A percentile compares a stretch with the other conserved stretches of the same genome.
Conservation (phyloP, 2,888 invertebrate genomes). For the Zeuzera pyrina region DNA sequence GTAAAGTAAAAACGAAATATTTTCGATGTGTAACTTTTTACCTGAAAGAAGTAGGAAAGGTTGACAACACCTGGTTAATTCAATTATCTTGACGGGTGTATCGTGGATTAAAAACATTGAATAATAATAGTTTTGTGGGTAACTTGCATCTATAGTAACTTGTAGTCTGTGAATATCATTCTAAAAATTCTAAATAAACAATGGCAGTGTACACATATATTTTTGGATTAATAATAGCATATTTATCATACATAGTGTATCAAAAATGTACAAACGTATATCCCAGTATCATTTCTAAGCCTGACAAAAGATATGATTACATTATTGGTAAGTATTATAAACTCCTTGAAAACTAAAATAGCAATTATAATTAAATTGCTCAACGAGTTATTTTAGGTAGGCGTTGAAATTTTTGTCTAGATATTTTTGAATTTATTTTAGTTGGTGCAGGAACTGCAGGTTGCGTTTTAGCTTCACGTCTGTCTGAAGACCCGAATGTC, state of each 20-base stretch:
- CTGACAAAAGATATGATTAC: slow-evolving; percentile 56
- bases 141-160: too few relatives aligned
- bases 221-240: slow-evolving; percentile 35
- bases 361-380: slow-evolving; percentile 5
- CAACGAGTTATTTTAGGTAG: too few relatives aligned
- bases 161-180: not conserved
- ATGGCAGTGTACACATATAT: slow-evolving; percentile 45
- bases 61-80: slow-evolving; percentile 45
- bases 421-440: slow-evolving; percentile 34
- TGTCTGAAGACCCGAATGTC: slow-evolving; percentile 70
- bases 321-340: slow-evolving; percentile 48
- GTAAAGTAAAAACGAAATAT: too few relatives aligned
- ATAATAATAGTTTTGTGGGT: not conserved
- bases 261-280: slow-evolving; percentile 40
- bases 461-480: slow-evolving; percentile 77
- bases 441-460: slow-evolving; percentile 84
- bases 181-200: slow-evolving; percentile 4
- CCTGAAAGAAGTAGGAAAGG: slow-evolving; percentile 11
- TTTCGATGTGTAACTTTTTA: not conserved
- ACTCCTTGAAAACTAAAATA: slow-evolving; percentile 2
- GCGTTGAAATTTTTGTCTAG: too few relatives aligned
- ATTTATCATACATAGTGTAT: slow-evolving; percentile 48
- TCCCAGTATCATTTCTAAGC: slow-evolving; percentile 41
- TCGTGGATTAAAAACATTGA: slow-evolving; percentile 1
- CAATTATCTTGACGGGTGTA: slow-evolving; percentile 37